Evolutionary conservation across 37 sponge, comb jelly and placozoan species (phyloP), one percentile per base, ranked within the genome.

Genomic region (Haliclona indistincta): DNA sequence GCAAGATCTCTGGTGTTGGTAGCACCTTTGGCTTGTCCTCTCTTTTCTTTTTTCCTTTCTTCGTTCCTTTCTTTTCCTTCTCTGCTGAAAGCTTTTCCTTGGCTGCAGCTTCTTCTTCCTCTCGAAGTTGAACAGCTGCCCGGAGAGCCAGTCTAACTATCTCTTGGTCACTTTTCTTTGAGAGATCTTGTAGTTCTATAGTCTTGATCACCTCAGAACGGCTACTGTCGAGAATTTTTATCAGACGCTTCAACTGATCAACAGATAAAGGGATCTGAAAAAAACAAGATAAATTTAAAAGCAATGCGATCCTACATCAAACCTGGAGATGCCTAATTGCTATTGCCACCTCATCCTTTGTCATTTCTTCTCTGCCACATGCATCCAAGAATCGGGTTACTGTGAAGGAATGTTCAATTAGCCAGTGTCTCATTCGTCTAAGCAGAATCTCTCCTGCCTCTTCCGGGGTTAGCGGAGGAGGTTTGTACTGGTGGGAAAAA

Each of bases 121-220:
- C 60, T 25, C 6, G 26, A 58, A 26, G 60, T 7, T 58, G 26
- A 58, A 58, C n/a, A 25, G 60, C 7, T 25, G 60, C n/a, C 6
- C 26, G 11, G 60, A 25, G n/a, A n/a, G 60, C 60, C 11, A 58
- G 11, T 8, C 25, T 58, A 11, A 58, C 6, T 6, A 58, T 6
- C n/a, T 58, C 60, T 58, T 58, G 60, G 28, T 58, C 60, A n/a
- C 6, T 58, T 26, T 58, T 58, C 26, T 58, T n/a, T 6, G 7
- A 7, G 22, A 58, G 7, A 6, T 58, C 25, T 58, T 8, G 13
- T 25, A 58, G 28, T 58, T 7, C 6, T 58, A 25, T 58, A 6
- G n/a, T 58, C 6, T 58, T 8, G 11, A 58, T n/a, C 7, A 6
- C 11, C 26, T 6, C 22, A 58, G 26, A 25, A 7, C 28, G 13